Conservation (phyloP, 2,113 vertebrate species). For the Lepus americanus region DNA sequence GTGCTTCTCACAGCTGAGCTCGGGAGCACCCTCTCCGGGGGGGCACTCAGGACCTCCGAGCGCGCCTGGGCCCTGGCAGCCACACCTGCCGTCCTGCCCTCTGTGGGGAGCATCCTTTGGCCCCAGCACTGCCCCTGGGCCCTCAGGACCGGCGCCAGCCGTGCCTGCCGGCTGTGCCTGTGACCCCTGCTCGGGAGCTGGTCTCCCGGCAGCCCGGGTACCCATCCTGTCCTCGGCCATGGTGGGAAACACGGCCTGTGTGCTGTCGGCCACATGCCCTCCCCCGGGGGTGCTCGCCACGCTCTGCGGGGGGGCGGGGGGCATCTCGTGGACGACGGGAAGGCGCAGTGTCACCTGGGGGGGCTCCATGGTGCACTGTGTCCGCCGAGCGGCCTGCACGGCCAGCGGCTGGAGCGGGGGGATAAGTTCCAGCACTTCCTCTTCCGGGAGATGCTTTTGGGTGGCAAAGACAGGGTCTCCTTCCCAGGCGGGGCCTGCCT, state of each 20-base stretch:
- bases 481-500: background rate
- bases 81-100: rapidly evolving
- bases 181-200: background rate
- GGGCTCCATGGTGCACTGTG: constrained; percentile 48
- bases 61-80: background rate
- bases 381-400: constrained; percentile 37
- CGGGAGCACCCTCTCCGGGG: background rate
- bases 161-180: background rate
- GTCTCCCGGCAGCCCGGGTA: background rate
- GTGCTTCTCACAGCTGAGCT: background rate
- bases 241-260: background rate
- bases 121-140: background rate
- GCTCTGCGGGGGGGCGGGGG: background rate
- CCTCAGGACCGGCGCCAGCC: rapidly evolving
- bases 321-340: constrained; percentile 59
- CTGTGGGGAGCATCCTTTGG: background rate
- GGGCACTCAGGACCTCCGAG: background rate
- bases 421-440: constrained; percentile 59
- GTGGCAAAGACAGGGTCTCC: constrained; percentile 62
- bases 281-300: background rate
- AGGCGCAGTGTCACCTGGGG: constrained; percentile 29
- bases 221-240: background rate
- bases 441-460: constrained; percentile 71
- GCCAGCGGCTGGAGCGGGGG: background rate
- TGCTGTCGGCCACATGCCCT: background rate